These are phyloP conservation scores for Casuarius casuarius DNA, from an alignment of 2,113 vertebrate species.

Conservation along the genomic window DNA sequence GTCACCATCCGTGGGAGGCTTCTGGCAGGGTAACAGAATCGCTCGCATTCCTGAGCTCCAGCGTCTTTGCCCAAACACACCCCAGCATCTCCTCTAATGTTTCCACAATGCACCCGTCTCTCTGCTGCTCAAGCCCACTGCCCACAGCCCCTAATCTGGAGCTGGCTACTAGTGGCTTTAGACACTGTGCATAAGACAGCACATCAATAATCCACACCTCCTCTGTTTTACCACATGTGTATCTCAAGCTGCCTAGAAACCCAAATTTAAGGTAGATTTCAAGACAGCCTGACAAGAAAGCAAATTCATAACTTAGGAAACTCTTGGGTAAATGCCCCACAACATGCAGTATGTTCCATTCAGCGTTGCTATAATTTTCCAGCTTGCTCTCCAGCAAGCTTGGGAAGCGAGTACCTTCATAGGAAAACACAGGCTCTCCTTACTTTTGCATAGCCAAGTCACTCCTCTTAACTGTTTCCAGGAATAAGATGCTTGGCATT, in stretches of 20 bases:
- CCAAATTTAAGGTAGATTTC: slow-evolving; percentile 1
- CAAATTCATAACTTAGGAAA: slow-evolving; percentile 36
- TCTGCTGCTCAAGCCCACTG: not conserved
- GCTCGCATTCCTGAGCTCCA: slow-evolving; percentile 19
- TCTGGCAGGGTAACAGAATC: slow-evolving; percentile 44
- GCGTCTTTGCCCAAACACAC: slow-evolving; percentile 36
- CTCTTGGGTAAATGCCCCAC: slow-evolving; percentile 3
- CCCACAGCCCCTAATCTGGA: not conserved
- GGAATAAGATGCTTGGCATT: slow-evolving; percentile 12
- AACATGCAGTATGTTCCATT: slow-evolving; percentile 7
- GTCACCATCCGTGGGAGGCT: not conserved
- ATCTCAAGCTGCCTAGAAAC: slow-evolving; percentile 15
- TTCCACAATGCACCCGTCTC: not conserved
- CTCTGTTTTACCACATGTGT: not conserved
- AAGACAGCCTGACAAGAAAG: slow-evolving; percentile 28
- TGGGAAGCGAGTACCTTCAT: not conserved
- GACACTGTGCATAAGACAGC: not conserved
- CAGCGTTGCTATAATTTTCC: slow-evolving; percentile 11
- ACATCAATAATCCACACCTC: slow-evolving; percentile 36
- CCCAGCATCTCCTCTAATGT: not conserved
- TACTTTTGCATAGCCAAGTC: not conserved
- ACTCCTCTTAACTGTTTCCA: slow-evolving; percentile 42
- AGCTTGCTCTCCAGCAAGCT: not conserved
- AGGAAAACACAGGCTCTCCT: slow-evolving; percentile 41
- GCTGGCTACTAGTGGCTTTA: not conserved